These are phyloP conservation scores for Merodon equestris DNA, from an alignment of 2,888 invertebrate species.

Conservation along the genomic window DNA sequence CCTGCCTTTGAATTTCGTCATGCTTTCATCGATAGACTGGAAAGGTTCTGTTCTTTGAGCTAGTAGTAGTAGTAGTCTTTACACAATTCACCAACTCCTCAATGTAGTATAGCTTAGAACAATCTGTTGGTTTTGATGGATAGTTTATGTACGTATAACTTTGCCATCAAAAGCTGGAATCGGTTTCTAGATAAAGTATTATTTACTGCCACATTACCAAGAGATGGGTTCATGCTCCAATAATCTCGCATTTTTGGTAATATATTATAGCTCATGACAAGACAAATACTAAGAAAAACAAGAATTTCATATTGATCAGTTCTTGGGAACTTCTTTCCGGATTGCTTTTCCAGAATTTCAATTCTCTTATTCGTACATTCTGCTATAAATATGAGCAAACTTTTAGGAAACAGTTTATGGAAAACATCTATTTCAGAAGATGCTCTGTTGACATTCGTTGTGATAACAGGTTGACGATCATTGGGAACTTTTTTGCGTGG, in stretches of 20 bases:
- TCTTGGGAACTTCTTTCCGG: slow-evolving; percentile 28
- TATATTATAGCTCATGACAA: slow-evolving; percentile 25
- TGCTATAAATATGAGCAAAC: slow-evolving; percentile 40
- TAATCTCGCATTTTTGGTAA: slow-evolving; percentile 33
- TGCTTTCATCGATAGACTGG: too few species aligned
- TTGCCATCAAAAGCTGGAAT: not conserved
- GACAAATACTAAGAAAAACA: too few species aligned
- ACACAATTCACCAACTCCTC: slow-evolving; percentile 16
- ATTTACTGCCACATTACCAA: slow-evolving; percentile 33
- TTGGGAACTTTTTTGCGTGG: slow-evolving; percentile 22
- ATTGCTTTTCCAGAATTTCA: slow-evolving; percentile 32
- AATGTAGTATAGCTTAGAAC: slow-evolving; percentile 13
- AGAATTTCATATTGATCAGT: too few species aligned
- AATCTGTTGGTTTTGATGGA: slow-evolving; percentile 3
- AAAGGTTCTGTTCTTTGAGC: too few species aligned
- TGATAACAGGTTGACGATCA: slow-evolving; percentile 24
- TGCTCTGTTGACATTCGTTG: slow-evolving; percentile 22
- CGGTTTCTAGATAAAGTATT: slow-evolving; percentile 8
- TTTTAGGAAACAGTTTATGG: slow-evolving; percentile 34
- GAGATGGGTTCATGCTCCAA: slow-evolving; percentile 33
- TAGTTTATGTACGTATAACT: not conserved
- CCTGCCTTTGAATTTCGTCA: too few species aligned
- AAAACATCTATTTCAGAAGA: slow-evolving; percentile 30
- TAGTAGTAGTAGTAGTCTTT: too few species aligned
- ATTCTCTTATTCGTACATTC: slow-evolving; percentile 42